Conservation (phyloP, 2,113 vertebrate genomes). For the Fregata magnificens region DNA sequence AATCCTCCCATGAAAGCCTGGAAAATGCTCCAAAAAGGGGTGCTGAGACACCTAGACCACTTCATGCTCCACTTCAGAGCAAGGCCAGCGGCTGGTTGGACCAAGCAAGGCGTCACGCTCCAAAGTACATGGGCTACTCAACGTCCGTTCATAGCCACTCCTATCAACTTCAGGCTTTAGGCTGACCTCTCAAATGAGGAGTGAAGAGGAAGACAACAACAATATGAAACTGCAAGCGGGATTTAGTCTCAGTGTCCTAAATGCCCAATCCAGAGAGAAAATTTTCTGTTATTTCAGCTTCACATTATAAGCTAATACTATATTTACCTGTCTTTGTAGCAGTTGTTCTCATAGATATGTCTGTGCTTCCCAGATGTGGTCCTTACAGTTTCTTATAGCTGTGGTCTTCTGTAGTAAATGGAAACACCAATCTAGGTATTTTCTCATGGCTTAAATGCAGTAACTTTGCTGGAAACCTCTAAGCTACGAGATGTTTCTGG, state of each 20-base stretch:
- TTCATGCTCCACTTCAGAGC: background rate
- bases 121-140: background rate
- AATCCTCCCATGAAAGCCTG: background rate
- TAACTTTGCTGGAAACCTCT: background rate
- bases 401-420: background rate
- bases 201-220: background rate
- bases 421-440: background rate
- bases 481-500: background rate
- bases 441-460: background rate
- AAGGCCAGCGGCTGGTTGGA: background rate
- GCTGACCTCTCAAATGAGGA: background rate
- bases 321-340: background rate
- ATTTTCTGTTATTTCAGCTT: background rate
- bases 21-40: background rate
- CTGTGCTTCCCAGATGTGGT: background rate
- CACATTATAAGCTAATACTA: background rate
- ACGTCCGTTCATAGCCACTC: background rate
- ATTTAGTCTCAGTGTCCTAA: background rate
- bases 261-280: background rate
- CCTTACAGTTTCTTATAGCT: background rate
- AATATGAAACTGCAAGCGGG: background rate
- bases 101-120: background rate
- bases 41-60: background rate
- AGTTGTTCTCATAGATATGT: background rate
- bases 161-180: background rate